Base-by-base conservation (phyloP, 2,113 vertebrate genomes). In the Neodon shergylaensis region DNA sequence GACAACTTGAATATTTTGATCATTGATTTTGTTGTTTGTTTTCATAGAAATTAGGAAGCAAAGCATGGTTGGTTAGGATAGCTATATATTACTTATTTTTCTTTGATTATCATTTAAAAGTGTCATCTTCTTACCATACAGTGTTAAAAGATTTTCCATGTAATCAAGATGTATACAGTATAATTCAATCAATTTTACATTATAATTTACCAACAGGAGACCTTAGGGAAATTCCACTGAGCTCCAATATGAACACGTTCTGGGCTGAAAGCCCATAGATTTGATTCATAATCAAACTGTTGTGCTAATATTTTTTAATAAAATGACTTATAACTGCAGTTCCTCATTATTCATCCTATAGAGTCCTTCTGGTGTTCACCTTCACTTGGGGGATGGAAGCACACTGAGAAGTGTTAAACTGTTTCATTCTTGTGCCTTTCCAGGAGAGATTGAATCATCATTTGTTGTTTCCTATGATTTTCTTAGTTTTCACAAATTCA, bases 21-120 rank as follows among this genome's bases (percentile, higher is more conserved):
- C 61, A 10, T 4, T 44, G 26, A 10, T 42, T 61, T 65, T 84
- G 26, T 65, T 84, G 26, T 31, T 65, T 7, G 14, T 10, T 65
- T 84, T 65, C 58, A 84, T 6, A 65, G 12, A 42, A 84, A 44
- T 83, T 42, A 65, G 2, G 24, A 44, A 44, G 26, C 21, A 5
- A 31, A 31, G 16, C 21, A 9, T 4, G n/a, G 28, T 19, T 44
- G 39, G 22, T 31, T 31, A 65, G 7, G 5, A 65, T 44, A 61
- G 61, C 14, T 65, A 19, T 1, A 44, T 44, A 33, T 66, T 33
- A 33, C 16, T 33, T 33, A 21, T 47, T 8, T 33, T 17, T 19
- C 83, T 92, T 89, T 74, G 63, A 90, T 21, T 82, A 12, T 83
- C 7, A 73, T 95, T 81, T 78, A 66, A 66, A 58, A 82, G 14